phyloP scores from a whole-genome alignment of 2,113 vertebrate species.

The Herpetotheres cachinnans region DNA sequence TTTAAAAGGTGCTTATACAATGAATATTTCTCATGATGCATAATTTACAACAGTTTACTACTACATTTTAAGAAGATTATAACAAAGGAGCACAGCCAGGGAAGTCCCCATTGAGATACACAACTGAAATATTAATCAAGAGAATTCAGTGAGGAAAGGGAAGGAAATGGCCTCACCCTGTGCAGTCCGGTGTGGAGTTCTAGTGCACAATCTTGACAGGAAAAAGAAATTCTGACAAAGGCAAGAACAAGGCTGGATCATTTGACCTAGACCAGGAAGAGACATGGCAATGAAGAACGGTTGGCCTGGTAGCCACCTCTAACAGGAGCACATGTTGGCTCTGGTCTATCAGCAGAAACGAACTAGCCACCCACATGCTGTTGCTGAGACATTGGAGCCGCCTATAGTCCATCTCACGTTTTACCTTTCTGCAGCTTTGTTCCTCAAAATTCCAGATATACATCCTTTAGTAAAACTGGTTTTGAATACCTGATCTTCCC shows the following conservation, averaged over 20 bases:
- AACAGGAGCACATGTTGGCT: not conserved
- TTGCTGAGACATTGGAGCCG: not conserved
- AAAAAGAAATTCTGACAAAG: not conserved
- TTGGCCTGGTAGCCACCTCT: not conserved
- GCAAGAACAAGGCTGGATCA: not conserved
- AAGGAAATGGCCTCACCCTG: not conserved
- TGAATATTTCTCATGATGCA: not conserved
- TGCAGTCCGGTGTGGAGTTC: not conserved
- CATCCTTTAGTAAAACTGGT: not conserved
- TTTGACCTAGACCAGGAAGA: not conserved
- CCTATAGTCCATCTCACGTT: fast-evolving
- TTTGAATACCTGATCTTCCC: not conserved
- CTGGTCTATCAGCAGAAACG: not conserved
- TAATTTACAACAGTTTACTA: not conserved
- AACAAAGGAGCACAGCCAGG: not conserved
- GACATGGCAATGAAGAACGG: fast-evolving
- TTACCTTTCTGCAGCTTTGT: not conserved
- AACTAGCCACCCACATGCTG: not conserved
- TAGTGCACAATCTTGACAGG: not conserved
- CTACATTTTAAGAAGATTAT: not conserved
- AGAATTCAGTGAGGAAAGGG: not conserved
- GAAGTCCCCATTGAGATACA: not conserved
- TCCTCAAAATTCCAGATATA: not conserved
- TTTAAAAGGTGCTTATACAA: not conserved
- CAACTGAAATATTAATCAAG: slow-evolving; percentile 7